A percentile compares a stretch with the other conserved stretches of the same genome.
Evolutionary conservation across 2,797 vertebrate genomes (phyloP).

Genomic region (Gallinago stenura): DNA sequence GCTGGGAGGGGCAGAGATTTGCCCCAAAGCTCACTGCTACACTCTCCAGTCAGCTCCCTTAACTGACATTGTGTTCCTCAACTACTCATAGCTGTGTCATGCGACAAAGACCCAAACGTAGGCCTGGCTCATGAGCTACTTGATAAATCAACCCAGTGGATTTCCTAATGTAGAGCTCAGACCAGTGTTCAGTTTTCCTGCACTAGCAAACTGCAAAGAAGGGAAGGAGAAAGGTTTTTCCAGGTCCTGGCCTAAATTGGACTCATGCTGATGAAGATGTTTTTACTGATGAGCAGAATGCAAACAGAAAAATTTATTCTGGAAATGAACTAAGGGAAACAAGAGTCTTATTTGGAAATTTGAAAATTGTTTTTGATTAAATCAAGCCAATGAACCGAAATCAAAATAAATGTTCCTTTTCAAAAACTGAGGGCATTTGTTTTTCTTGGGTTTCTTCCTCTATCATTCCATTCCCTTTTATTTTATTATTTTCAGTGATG

Average conservation of each 20-base stretch:
- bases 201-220: background rate
- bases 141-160: background rate
- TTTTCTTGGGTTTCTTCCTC: background rate
- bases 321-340: background rate
- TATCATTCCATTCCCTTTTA: background rate
- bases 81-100: background rate
- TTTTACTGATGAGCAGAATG: background rate
- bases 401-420: background rate
- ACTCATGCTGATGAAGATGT: background rate
- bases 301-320: background rate
- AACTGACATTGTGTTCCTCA: background rate
- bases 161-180: background rate
- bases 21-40: accelerated
- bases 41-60: background rate
- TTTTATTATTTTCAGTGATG: background rate
- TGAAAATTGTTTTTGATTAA: background rate
- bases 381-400: background rate
- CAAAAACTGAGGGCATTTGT: background rate
- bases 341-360: background rate
- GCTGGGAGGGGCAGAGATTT: background rate
- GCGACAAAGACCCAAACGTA: background rate
- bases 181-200: background rate
- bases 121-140: background rate
- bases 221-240: background rate
- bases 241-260: background rate